phyloP scores from a whole-genome alignment of 1,140 invertebrate genomes.

The Trachymyrmex septentrionalis region DNA sequence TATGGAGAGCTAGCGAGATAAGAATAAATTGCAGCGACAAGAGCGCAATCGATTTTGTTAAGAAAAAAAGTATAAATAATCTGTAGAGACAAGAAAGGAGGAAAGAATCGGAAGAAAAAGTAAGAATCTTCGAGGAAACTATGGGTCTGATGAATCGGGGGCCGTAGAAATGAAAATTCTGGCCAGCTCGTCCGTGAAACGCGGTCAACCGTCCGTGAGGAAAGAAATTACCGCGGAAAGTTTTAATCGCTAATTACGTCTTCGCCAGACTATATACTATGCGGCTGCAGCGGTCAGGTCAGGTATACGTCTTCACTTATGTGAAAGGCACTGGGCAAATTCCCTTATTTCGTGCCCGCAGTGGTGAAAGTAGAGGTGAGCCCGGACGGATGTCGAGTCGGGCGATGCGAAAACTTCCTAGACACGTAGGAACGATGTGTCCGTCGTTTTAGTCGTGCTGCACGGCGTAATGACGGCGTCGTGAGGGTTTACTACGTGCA shows the following conservation, averaged over 20 bases:
- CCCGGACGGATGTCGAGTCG: constrained; percentile 62
- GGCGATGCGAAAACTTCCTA: constrained; percentile 72
- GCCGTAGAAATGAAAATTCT: constrained; percentile 62
- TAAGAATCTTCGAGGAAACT: constrained; percentile 1
- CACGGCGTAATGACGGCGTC: constrained; percentile 72
- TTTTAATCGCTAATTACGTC: constrained; percentile 79
- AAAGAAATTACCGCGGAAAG: constrained; percentile 75
- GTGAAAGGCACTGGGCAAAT: constrained; percentile 62
- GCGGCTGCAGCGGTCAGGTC: constrained; percentile 7
- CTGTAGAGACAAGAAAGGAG: not conserved
- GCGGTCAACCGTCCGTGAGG: constrained; percentile 71
- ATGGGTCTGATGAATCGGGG: constrained; percentile 52
- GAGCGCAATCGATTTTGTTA: not conserved
- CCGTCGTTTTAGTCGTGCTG: constrained; percentile 67
- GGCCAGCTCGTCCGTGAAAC: constrained; percentile 66
- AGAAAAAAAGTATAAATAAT: constrained; percentile 19
- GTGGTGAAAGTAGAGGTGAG: constrained; percentile 51
- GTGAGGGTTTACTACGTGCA: constrained; percentile 73
- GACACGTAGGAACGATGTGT: constrained; percentile 78
- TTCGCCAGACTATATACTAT: constrained; percentile 2
- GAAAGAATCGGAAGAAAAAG: not conserved
- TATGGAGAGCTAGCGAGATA: constrained; percentile 2
- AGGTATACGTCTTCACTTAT: constrained; percentile 41
- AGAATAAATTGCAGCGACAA: constrained; percentile 13
- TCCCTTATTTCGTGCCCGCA: constrained; percentile 68